A percentile compares a stretch with the other conserved stretches of the same genome.
Conservation (phyloP, 1,140 invertebrate genomes). For the Panulirus ornatus region DNA sequence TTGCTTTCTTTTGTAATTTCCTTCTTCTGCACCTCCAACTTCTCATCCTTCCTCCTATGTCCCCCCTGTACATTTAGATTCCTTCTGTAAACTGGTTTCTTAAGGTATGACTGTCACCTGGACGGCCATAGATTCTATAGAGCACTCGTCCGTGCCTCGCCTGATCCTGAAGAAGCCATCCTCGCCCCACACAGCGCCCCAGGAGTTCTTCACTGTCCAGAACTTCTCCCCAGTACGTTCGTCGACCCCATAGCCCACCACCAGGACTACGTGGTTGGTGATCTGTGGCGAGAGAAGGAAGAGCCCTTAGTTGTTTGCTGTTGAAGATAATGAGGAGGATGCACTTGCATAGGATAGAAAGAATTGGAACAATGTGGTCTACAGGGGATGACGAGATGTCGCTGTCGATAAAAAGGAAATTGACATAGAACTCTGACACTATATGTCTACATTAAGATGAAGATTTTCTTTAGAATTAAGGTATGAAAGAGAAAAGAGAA, state of each 20-base stretch:
- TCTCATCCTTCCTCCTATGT: too few species aligned
- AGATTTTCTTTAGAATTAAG: too few species aligned
- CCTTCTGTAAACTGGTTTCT: neutral
- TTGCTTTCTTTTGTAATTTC: too few species aligned
- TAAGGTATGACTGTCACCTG: conserved; percentile 69
- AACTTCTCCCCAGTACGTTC: conserved; percentile 77
- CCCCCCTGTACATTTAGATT: too few species aligned
- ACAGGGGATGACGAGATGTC: neutral
- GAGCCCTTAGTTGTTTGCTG: neutral
- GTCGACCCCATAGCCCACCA: conserved; percentile 81
- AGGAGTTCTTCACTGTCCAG: conserved; percentile 81
- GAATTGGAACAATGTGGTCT: neutral
- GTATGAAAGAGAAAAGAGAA: too few species aligned
- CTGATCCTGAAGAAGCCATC: conserved; percentile 80
- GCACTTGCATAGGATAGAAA: too few species aligned
- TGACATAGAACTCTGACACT: too few species aligned
- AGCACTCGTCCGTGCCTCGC: conserved; percentile 80
- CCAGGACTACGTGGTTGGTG: conserved; percentile 80
- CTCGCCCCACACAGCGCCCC: conserved; percentile 82
- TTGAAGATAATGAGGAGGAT: too few species aligned
- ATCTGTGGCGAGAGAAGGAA: conserved; percentile 65
- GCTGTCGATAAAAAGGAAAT: too few species aligned
- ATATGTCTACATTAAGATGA: too few species aligned
- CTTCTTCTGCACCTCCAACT: too few species aligned
- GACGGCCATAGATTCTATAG: conserved; percentile 77